Conservation (phyloP, 2,113 vertebrate genomes). For the Mellivora capensis region DNA sequence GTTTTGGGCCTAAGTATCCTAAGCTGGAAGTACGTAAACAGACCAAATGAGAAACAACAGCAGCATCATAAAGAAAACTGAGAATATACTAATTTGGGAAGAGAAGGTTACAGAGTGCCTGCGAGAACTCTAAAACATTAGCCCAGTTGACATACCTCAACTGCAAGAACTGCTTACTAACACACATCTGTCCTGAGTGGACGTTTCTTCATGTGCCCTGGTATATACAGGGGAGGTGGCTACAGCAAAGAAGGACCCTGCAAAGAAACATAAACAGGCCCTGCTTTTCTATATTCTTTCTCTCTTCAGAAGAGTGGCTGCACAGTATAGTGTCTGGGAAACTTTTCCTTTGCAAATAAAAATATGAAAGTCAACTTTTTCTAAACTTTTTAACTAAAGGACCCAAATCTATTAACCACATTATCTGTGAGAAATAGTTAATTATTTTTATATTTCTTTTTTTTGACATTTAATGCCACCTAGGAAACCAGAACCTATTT, state of each 20-base stretch:
- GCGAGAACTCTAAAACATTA: neutral
- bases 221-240: neutral
- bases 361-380: neutral
- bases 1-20: neutral
- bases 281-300: neutral
- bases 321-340: neutral
- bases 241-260: neutral
- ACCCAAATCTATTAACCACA: neutral
- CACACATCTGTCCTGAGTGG: neutral
- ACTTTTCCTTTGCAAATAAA: neutral
- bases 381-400: neutral
- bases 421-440: neutral
- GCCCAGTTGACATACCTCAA: neutral
- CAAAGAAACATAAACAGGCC: neutral
- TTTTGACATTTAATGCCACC: neutral
- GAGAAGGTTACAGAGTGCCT: neutral
- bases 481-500: neutral
- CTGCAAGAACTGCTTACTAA: neutral
- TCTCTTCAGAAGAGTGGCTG: neutral
- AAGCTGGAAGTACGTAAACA: neutral
- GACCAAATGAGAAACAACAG: neutral
- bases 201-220: neutral
- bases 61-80: neutral
- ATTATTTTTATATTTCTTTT: neutral
- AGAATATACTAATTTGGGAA: neutral